phyloP scores from a whole-genome alignment of 1,140 invertebrate species.

The Heliconius hermathena region DNA sequence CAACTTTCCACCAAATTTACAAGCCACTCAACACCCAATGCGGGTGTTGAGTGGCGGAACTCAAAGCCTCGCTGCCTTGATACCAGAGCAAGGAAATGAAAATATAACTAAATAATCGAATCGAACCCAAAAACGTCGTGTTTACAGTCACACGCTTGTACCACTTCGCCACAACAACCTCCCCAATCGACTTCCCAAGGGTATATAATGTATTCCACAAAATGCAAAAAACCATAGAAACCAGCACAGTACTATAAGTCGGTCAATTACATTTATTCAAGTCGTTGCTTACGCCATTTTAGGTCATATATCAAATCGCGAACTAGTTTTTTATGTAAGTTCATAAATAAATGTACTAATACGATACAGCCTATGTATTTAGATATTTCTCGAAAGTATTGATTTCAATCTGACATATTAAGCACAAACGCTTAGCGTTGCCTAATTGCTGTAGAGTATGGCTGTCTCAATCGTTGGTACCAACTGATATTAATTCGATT shows the following conservation, averaged over 20 bases:
- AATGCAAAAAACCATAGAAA: background rate
- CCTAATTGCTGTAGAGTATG: background rate
- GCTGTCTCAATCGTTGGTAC: background rate
- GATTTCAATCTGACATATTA: conserved; percentile 18
- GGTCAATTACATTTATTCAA: conserved; percentile 15
- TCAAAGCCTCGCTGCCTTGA: too few relatives aligned
- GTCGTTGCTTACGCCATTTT: conserved; percentile 21
- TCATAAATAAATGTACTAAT: conserved; percentile 19
- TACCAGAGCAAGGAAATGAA: too few relatives aligned
- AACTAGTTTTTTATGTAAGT: conserved; percentile 27
- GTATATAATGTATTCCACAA: background rate
- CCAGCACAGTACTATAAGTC: background rate
- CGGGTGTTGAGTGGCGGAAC: too few relatives aligned
- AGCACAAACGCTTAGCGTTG: background rate
- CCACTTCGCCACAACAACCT: too few relatives aligned
- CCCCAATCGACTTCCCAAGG: too few relatives aligned
- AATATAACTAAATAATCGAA: too few relatives aligned
- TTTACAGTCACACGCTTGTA: too few relatives aligned
- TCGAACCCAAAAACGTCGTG: too few relatives aligned
- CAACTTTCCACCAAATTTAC: too few relatives aligned
- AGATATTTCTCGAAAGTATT: conserved; percentile 35
- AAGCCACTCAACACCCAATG: too few relatives aligned
- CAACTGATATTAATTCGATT: background rate
- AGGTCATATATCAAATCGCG: conserved; percentile 29
- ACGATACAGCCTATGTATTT: conserved; percentile 4